phyloP scores from a whole-genome alignment of 1,140 invertebrate species.

The Hydropsyche tenuis region DNA sequence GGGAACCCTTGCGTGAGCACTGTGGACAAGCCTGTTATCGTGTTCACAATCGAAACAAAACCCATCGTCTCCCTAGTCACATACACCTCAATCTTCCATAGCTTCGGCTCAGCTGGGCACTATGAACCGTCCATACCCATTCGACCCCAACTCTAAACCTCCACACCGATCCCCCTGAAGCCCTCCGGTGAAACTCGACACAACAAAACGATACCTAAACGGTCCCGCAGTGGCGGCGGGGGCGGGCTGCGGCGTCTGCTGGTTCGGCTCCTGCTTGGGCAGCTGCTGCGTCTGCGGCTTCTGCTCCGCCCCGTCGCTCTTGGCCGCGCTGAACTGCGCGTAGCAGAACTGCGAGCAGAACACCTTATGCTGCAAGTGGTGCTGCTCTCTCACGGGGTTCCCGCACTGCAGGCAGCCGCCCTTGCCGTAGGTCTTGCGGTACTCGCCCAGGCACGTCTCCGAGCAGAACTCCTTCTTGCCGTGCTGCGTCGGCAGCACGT shows the following conservation, averaged over 20 bases:
- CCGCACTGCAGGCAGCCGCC: conserved; percentile 86
- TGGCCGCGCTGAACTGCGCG: conserved; percentile 59
- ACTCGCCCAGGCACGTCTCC: conserved; percentile 85
- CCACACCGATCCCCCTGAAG: too few species aligned
- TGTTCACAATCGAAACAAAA: too few species aligned
- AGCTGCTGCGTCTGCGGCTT: neutral
- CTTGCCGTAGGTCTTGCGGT: conserved; percentile 85
- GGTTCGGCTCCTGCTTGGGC: conserved; percentile 52
- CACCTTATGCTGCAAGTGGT: conserved; percentile 54
- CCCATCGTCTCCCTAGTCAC: too few species aligned
- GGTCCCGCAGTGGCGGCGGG: conserved; percentile 69
- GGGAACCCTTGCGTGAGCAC: too few species aligned
- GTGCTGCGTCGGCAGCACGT: conserved; percentile 84
- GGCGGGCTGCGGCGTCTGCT: conserved; percentile 58
- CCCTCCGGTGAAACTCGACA: too few species aligned
- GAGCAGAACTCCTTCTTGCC: conserved; percentile 94
- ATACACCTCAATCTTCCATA: too few species aligned
- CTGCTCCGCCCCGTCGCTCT: conserved; percentile 83
- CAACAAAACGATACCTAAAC: conserved; percentile 59
- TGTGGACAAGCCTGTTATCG: too few species aligned
- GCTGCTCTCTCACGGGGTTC: conserved; percentile 77
- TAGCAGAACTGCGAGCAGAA: conserved; percentile 58
- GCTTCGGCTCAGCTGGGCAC: too few species aligned
- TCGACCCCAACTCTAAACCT: too few species aligned
- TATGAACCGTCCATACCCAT: too few species aligned